Conservation (phyloP, 2,888 invertebrate species). For the Sisyra terminalis region DNA sequence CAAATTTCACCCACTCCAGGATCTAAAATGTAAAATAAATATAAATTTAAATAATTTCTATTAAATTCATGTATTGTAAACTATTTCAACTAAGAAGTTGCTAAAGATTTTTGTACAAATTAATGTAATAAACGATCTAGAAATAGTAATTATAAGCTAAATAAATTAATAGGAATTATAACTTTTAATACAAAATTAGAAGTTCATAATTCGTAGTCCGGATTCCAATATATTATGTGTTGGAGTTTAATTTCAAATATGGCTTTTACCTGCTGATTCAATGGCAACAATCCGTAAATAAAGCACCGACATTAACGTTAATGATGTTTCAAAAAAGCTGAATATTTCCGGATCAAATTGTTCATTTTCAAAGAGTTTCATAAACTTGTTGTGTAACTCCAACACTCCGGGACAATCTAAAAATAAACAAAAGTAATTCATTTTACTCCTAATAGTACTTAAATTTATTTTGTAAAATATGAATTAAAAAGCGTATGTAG, state of each 20-base stretch:
- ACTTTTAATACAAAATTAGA: no score
- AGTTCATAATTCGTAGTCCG: no score
- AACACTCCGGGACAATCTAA: conserved; percentile 53
- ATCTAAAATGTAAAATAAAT: conserved; percentile 33
- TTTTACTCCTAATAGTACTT: no score
- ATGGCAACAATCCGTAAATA: conserved; percentile 59
- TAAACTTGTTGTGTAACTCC: conserved; percentile 45
- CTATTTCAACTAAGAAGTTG: background rate
- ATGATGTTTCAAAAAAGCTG: conserved; percentile 62
- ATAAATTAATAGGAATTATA: no score
- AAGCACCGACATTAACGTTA: conserved; percentile 57
- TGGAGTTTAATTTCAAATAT: conserved; percentile 1
- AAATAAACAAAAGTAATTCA: no score
- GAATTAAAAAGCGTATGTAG: no score
- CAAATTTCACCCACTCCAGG: conserved; percentile 62
- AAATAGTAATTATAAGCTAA: no score
- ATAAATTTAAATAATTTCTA: background rate
- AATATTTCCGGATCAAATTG: conserved; percentile 40
- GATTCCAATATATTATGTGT: no score
- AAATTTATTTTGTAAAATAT: no score
- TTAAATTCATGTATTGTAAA: background rate
- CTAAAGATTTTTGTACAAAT: no score
- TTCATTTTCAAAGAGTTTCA: conserved; percentile 33
- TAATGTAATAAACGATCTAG: no score
- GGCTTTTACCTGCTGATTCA: conserved; percentile 55